These are phyloP conservation scores for Cheilosia variabilis DNA, from an alignment of 2,888 invertebrate genomes.

Conservation along the genomic window DNA sequence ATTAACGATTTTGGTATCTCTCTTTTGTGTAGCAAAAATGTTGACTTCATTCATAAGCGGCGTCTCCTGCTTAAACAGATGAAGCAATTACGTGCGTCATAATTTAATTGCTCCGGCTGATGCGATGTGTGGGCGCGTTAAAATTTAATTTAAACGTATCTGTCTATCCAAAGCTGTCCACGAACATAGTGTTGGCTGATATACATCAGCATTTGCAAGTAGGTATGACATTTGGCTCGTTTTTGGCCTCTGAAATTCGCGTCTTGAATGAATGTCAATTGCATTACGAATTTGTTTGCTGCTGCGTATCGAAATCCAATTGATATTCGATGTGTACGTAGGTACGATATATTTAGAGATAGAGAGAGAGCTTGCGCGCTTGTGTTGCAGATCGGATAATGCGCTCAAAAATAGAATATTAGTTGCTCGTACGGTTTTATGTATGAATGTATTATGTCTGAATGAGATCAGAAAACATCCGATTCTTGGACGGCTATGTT, in stretches of 20 bases:
- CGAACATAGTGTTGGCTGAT: not conserved
- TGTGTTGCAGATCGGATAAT: conserved; percentile 53
- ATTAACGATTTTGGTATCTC: not conserved
- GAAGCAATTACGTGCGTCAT: conserved; percentile 8
- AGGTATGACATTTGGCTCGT: conserved; percentile 10
- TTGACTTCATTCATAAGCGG: conserved; percentile 10
- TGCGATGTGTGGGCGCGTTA: conserved; percentile 5
- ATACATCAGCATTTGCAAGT: not conserved
- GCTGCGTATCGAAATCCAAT: conserved; percentile 2
- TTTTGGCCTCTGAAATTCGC: not conserved
- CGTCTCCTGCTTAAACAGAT: not conserved
- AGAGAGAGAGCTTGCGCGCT: conserved; percentile 16
- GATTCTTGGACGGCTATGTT: not conserved
- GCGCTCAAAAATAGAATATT: conserved; percentile 62
- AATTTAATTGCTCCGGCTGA: not conserved
- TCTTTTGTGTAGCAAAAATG: not conserved
- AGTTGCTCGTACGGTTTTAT: not conserved
- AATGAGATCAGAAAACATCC: conserved; percentile 8
- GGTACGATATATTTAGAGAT: conserved; percentile 17
- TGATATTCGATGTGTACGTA: conserved; percentile 1
- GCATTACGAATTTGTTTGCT: conserved; percentile 6
- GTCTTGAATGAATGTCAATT: conserved; percentile 10
- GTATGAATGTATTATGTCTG: not conserved
- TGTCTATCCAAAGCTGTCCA: not conserved
- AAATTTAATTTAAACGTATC: not conserved